A percentile compares a stretch with the other conserved stretches of the same genome.
Conservation (phyloP, 1,140 invertebrate species). For the Macrosteles quadrilineatus region DNA sequence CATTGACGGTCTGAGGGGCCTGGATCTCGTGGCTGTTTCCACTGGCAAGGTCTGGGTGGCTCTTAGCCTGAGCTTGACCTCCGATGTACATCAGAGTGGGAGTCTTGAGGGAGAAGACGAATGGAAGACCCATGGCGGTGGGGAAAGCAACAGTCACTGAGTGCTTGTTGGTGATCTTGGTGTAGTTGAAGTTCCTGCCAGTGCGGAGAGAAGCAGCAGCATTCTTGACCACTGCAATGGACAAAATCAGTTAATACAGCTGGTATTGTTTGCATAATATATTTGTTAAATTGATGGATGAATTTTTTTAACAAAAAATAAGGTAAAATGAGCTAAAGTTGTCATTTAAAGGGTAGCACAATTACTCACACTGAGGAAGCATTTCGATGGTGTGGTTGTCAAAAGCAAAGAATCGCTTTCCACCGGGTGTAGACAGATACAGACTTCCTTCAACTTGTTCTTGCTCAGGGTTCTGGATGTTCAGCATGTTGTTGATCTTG, state of each 20-base stretch:
- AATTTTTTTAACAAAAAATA: no score
- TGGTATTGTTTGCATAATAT: neutral
- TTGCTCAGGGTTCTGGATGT: conserved; percentile 54
- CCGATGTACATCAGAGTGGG: conserved; percentile 54
- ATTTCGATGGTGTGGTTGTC: conserved; percentile 57
- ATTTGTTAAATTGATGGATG: no score
- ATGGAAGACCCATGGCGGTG: conserved; percentile 65
- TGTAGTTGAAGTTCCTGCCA: conserved; percentile 56
- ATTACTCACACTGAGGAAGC: conserved; percentile 50
- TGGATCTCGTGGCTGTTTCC: conserved; percentile 40
- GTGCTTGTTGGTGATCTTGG: conserved; percentile 55
- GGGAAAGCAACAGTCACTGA: conserved; percentile 63
- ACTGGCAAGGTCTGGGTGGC: conserved; percentile 46
- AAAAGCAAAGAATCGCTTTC: conserved; percentile 56
- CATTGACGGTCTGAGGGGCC: conserved; percentile 48
- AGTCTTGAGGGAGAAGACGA: conserved; percentile 58
- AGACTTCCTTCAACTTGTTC: conserved; percentile 60
- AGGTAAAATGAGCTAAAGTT: no score
- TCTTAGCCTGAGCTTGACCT: conserved; percentile 51
- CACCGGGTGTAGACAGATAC: conserved; percentile 49
- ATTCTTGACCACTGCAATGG: conserved; percentile 48
- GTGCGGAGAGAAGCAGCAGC: conserved; percentile 47
- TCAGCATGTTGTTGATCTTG: conserved; percentile 58
- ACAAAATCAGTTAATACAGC: no score
- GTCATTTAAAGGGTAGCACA: no score